These are phyloP conservation scores for Drosophila percnosoma DNA, from an alignment of 2,888 invertebrate genomes.

Conservation along the genomic window DNA sequence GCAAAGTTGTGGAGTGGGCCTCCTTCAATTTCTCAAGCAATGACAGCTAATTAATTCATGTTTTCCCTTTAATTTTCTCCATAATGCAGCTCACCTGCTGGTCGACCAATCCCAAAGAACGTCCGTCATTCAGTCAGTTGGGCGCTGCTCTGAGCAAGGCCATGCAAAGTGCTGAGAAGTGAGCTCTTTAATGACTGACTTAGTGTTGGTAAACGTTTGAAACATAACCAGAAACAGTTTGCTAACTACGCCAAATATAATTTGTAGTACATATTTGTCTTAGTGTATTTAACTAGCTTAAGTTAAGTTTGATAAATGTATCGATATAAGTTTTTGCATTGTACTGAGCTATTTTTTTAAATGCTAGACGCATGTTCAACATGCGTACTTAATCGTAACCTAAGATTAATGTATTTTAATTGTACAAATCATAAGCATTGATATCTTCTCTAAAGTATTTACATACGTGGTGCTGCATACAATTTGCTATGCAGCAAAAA, in stretches of 20 bases:
- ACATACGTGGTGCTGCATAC: slow-evolving; percentile 57
- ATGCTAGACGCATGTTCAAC: slow-evolving; percentile 60
- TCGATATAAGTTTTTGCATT: slow-evolving; percentile 12
- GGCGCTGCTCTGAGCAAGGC: slow-evolving; percentile 84
- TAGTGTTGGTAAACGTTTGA: slow-evolving; percentile 55
- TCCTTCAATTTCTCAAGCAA: neutral
- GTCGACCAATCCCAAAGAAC: slow-evolving; percentile 83
- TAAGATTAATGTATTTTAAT: slow-evolving; percentile 31
- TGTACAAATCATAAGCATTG: slow-evolving; percentile 54
- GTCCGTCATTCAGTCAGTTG: slow-evolving; percentile 85
- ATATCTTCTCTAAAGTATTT: slow-evolving; percentile 67
- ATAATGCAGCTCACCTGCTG: slow-evolving; percentile 82
- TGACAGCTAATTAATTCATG: slow-evolving; percentile 40
- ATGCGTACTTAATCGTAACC: slow-evolving; percentile 48
- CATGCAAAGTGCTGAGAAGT: slow-evolving; percentile 83
- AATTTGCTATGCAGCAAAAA: slow-evolving; percentile 51
- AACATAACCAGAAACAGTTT: slow-evolving; percentile 32
- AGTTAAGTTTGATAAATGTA: slow-evolving; percentile 23
- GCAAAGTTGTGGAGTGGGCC: neutral
- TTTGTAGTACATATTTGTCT: slow-evolving; percentile 54
- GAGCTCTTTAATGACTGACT: slow-evolving; percentile 42
- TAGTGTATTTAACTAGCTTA: slow-evolving; percentile 31
- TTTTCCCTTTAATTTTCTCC: slow-evolving; percentile 13
- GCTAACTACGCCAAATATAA: slow-evolving; percentile 66
- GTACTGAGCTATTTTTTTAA: slow-evolving; percentile 44